Evolutionary conservation across 2,888 invertebrate genomes (phyloP).

Genomic region (Noctua janthe): DNA sequence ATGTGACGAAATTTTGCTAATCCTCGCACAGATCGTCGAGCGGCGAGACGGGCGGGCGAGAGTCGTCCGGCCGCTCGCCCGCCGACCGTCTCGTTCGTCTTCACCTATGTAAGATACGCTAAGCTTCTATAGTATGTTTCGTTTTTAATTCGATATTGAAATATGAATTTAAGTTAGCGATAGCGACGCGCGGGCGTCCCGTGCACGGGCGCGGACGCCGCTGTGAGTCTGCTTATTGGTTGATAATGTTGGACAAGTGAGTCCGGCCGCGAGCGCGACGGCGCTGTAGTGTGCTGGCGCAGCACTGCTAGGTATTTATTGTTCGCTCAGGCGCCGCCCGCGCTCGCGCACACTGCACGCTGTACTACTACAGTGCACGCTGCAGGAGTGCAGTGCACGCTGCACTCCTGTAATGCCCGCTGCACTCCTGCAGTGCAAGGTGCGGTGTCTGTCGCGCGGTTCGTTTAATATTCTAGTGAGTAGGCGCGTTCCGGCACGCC

Average conservation of each 20-base stretch:
- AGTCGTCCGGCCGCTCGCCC: constrained; percentile 44
- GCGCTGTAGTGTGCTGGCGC: constrained; percentile 6
- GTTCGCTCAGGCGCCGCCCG: constrained; percentile 3
- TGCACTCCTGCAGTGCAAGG: background rate
- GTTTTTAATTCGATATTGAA: constrained; percentile 53
- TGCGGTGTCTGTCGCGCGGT: constrained; percentile 5
- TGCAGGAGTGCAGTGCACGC: background rate
- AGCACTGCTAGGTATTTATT: constrained; percentile 15
- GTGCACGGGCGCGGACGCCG: background rate
- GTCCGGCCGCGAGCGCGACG: background rate
- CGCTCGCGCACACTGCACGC: background rate
- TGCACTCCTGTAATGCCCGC: background rate
- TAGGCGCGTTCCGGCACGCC: constrained; percentile 15
- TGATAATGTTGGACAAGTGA: constrained; percentile 12
- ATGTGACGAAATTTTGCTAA: constrained; percentile 42
- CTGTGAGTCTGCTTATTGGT: constrained; percentile 29
- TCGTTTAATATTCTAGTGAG: constrained; percentile 38
- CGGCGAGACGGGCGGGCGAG: constrained; percentile 28
- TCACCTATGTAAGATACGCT: constrained; percentile 63
- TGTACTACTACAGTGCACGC: background rate
- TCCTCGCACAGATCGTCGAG: constrained; percentile 45
- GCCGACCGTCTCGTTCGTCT: constrained; percentile 37
- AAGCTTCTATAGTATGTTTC: constrained; percentile 62
- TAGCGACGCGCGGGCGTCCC: background rate
- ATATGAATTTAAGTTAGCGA: constrained; percentile 60